Evolutionary conservation across 2,113 vertebrate species (phyloP), one percentile per base, ranked within the genome.

Genomic region (Mionectes macconnelli): DNA sequence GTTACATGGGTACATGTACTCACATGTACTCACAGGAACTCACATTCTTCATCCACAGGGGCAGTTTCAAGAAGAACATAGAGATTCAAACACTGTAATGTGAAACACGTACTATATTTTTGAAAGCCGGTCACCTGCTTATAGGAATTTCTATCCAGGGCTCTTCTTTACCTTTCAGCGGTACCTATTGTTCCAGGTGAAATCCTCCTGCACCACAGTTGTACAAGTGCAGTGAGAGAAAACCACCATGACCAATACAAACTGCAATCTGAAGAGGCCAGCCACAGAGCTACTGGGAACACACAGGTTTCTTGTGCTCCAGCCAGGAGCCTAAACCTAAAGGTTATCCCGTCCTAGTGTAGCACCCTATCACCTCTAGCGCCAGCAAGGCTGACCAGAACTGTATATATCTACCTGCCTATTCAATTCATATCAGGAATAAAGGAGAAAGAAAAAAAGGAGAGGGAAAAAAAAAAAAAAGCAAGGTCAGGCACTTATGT

Each of bases 321-420:
- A 82, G 93, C 39, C 84, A 84, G 73, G 1, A 94, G 56, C 62
- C 49, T 53, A 72, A 87, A 63, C 39, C 56, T 75, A 94, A 89
- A 96, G 91, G 93, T 95, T 93, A 94, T 53, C 47, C 87, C 89
- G 92, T 92, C 84, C 89, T 89, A 67, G 27, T 14, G 10, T 22
- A 64, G 39, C 56, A 80, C 83, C 55, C 0, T 92, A 90, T 97
- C 86, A 89, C 95, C 73, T 78, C 76, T 28, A 94, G 80, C 16
- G 22, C 77, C 95, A 89, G 47, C 49, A 52, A 78, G 76, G 87
- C 93, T 87, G 87, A 94, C 73, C 80, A 84, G 80, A 91, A 64
- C 64, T 25, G 23, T 72, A 77, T 93, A 56, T 81, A 92, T 90
- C 94, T 92, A 60, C 77, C 56, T 81, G 40, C 89, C 80, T 87